phyloP scores from a whole-genome alignment of 1,140 invertebrate species.

The Papilio dardanus region DNA sequence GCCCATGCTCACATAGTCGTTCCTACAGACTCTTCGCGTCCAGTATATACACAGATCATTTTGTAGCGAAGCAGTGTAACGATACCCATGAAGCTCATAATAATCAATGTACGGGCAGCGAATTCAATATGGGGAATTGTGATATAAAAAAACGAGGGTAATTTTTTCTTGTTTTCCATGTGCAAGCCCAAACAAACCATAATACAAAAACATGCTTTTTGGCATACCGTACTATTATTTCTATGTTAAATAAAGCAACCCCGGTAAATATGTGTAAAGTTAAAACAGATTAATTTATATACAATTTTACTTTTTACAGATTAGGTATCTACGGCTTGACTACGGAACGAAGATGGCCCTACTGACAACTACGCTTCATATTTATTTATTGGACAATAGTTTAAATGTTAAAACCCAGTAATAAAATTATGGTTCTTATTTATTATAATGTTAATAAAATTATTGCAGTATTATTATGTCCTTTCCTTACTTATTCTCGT shows the following conservation, averaged over 20 bases:
- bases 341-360: constrained; percentile 48
- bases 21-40: constrained; percentile 82
- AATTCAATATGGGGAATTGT: constrained; percentile 64
- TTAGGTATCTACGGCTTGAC: constrained; percentile 45
- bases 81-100: constrained; percentile 53
- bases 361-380: constrained; percentile 38
- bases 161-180: too few relatives aligned
- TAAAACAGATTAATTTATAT: too few relatives aligned
- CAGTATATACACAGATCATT: constrained; percentile 75
- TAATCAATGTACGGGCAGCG: constrained; percentile 53
- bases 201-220: too few relatives aligned
- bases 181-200: too few relatives aligned
- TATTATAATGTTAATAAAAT: background rate
- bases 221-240: too few relatives aligned
- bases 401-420: background rate
- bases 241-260: too few relatives aligned
- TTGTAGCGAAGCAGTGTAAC: constrained; percentile 70
- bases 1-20: constrained; percentile 80
- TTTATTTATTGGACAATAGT: background rate
- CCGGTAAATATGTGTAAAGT: too few relatives aligned
- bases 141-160: constrained; percentile 58
- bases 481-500: background rate
- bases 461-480: background rate
- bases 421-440: background rate
- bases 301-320: constrained; percentile 44